phyloP scores from a whole-genome alignment of 1,140 invertebrate species.

The Chironomus striatipennis region DNA sequence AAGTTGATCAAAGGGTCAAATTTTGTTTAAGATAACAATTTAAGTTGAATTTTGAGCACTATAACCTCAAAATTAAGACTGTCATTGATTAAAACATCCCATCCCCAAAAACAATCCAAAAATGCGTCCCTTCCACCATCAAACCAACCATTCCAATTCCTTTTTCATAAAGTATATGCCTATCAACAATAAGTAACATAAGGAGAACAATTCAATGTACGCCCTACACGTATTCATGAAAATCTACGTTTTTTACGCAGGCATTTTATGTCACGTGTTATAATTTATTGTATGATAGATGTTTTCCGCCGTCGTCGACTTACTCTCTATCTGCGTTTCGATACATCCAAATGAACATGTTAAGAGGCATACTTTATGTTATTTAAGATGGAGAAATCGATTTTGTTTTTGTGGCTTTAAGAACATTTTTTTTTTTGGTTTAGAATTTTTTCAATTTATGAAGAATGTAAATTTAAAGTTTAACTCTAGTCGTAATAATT shows the following conservation, averaged over 20 bases:
- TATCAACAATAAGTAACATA: not conserved
- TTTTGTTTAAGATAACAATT: too few relatives aligned
- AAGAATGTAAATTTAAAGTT: not conserved
- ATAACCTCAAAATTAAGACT: too few relatives aligned
- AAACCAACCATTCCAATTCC: too few relatives aligned
- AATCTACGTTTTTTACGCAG: not conserved
- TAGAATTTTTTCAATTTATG: too few relatives aligned
- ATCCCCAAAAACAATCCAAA: too few relatives aligned
- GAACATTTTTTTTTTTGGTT: too few relatives aligned
- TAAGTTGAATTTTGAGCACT: too few relatives aligned
- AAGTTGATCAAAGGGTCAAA: too few relatives aligned
- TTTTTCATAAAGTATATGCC: not conserved
- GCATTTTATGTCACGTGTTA: slow-evolving; percentile 20
- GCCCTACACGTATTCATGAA: not conserved
- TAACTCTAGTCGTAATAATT: too few relatives aligned
- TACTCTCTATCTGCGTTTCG: not conserved
- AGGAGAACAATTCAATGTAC: not conserved
- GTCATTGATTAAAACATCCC: too few relatives aligned
- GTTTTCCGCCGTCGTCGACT: not conserved
- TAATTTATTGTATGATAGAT: slow-evolving; percentile 21
- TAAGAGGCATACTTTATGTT: not conserved
- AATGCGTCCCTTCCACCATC: too few relatives aligned
- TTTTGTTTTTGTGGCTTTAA: too few relatives aligned
- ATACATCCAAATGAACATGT: not conserved
- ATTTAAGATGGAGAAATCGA: not conserved